Evolutionary conservation across 2,888 invertebrate species (phyloP).

Genomic region (Erynnis tages): DNA sequence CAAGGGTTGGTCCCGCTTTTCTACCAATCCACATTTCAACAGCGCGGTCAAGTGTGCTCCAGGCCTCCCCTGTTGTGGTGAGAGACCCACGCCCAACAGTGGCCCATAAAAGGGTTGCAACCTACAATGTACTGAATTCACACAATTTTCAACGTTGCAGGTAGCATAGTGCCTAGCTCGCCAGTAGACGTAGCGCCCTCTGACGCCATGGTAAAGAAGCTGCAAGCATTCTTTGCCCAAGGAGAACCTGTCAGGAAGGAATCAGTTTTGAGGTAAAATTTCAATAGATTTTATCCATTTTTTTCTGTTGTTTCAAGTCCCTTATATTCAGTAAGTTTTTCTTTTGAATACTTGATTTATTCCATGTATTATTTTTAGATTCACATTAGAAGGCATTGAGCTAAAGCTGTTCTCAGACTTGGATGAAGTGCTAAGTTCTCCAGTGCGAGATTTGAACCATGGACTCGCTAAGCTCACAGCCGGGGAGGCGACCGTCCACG

Average conservation of each 20-base stretch:
- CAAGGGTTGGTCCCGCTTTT: too few species aligned
- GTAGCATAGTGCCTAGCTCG: conserved; percentile 59
- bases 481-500: conserved; percentile 83
- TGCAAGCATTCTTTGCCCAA: conserved; percentile 88
- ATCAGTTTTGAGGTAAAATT: conserved; percentile 67
- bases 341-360: too few species aligned
- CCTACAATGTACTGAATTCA: too few species aligned
- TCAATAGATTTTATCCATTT: neutral
- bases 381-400: conserved; percentile 86
- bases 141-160: conserved; percentile 39
- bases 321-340: too few species aligned
- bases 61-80: too few species aligned
- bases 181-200: conserved; percentile 64
- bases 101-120: too few species aligned
- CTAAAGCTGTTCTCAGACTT: conserved; percentile 87
- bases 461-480: conserved; percentile 86
- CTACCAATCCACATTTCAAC: too few species aligned
- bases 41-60: too few species aligned
- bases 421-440: conserved; percentile 88
- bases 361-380: too few species aligned
- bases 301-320: neutral
- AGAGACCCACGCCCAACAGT: too few species aligned
- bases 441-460: conserved; percentile 86
- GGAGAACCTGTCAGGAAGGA: conserved; percentile 84
- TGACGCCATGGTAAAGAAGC: conserved; percentile 83